A percentile compares a stretch with the other conserved stretches of the same genome.
Conservation (phyloP, 2,888 invertebrate genomes). For the Papilio elwesi region DNA sequence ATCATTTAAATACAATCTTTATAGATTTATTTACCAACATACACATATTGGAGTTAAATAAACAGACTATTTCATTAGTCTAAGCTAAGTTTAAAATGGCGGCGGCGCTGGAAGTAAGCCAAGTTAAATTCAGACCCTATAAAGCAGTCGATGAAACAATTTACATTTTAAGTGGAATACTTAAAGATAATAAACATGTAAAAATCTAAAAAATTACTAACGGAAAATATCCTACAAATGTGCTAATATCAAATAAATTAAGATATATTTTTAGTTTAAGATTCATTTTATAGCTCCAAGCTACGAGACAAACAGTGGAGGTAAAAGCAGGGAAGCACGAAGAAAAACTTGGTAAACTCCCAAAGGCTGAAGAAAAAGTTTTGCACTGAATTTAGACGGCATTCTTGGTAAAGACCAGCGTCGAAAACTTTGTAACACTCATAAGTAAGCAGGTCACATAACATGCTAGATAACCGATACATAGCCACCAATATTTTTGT, state of each 20-base stretch:
- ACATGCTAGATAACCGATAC: no score
- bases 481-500: no score
- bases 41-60: background rate
- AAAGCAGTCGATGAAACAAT: slow-evolving; percentile 15
- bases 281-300: no score
- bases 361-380: background rate
- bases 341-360: no score
- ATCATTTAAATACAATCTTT: background rate
- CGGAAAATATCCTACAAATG: slow-evolving; percentile 6
- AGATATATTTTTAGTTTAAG: background rate
- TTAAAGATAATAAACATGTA: background rate
- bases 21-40: background rate
- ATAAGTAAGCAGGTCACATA: background rate
- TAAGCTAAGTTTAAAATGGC: background rate
- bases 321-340: no score
- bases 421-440: no score
- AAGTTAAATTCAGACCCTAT: slow-evolving; percentile 17
- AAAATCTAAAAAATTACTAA: background rate
- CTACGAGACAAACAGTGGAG: background rate
- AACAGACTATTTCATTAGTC: background rate
- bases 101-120: slow-evolving; percentile 14
- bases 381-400: background rate
- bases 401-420: no score
- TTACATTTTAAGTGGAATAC: slow-evolving; percentile 27
- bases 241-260: background rate